Evolutionary conservation across 2,888 invertebrate species (phyloP).

Genomic region (Yponomeuta sedellus): DNA sequence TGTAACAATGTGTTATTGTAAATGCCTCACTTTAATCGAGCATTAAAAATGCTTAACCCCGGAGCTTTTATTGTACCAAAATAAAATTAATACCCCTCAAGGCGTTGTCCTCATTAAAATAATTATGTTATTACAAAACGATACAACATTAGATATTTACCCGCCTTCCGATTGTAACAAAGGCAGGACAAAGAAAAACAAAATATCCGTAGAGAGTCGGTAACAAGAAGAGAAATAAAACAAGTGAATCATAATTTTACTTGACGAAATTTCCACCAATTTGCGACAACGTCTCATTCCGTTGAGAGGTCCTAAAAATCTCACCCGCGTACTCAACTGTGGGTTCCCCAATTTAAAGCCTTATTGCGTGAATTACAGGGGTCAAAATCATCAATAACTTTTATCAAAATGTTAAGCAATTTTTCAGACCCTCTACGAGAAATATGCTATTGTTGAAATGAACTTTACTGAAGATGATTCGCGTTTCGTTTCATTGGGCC

Average conservation of each 20-base stretch:
- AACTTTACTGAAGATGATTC: background rate
- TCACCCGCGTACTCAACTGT: background rate
- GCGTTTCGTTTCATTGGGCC: background rate
- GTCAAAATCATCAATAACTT: background rate
- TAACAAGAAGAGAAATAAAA: constrained; percentile 5
- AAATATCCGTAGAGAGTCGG: background rate
- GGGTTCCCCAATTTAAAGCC: background rate
- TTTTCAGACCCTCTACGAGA: background rate
- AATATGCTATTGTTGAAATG: background rate
- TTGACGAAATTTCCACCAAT: constrained; percentile 4
- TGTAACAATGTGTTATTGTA: too few species aligned
- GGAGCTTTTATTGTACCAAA: too few species aligned
- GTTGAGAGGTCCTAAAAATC: background rate
- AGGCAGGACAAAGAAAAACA: background rate
- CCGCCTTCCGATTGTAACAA: background rate
- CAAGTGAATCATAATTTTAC: constrained; percentile 1
- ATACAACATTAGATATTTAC: background rate
- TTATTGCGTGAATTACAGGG: background rate
- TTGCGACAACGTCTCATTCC: background rate
- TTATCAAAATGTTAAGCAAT: background rate
- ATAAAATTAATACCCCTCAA: too few species aligned
- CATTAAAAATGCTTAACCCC: too few species aligned
- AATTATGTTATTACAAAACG: background rate
- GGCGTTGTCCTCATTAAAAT: background rate
- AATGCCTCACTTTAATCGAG: too few species aligned